Base-by-base conservation (phyloP, 2,797 vertebrate species). In the Catostomus latipinnis region DNA sequence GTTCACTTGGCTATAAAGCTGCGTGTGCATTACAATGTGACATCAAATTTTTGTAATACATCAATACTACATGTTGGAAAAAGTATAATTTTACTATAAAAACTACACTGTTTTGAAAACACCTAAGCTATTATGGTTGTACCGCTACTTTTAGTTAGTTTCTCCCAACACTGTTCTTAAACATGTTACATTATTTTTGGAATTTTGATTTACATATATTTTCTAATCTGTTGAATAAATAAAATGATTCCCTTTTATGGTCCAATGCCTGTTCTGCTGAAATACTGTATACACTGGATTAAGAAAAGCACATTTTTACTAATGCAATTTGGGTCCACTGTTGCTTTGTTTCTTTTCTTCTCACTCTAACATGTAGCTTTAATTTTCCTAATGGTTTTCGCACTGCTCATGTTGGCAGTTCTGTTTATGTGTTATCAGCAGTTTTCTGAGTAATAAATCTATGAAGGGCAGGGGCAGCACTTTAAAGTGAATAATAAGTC, bases 371-470 rank as follows among this genome's bases (percentile, higher is more conserved):
- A 71, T 50, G 43, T 16, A 43, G 8, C 78, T 92, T 92, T 94
- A 87, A 95, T 93, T 92, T 92, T 89, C 86, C 87, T 93, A 94
- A 94, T 94, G 92, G 90, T 86, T 83, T 79, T 87, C 86, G 86
- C 76, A 86, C 88, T 88, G 56, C 82, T 88, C 81, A 56, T 74
- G 73, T 74, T 92, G 88, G 89, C 89, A 89, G 86, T 83, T 86
- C 71, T 82, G 43, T 83, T 88, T 46, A 87, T 91, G 89, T 87
- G 87, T 82, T 74, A 84, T 94, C 92, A 91, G 92, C 91, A 75
- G 87, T 90, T 91, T 88, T 83, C 81, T 76, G 61, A 86, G 87
- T 78, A 56, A 87, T 91, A 88, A 86, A 84, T 82, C 74, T 57
- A 70, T 76, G 73, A 84, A 85, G 80, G 68, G 70, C 34, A 71